Evolutionary conservation across 2,797 vertebrate genomes (phyloP).

Genomic region (Orientallactaga sibirica): DNA sequence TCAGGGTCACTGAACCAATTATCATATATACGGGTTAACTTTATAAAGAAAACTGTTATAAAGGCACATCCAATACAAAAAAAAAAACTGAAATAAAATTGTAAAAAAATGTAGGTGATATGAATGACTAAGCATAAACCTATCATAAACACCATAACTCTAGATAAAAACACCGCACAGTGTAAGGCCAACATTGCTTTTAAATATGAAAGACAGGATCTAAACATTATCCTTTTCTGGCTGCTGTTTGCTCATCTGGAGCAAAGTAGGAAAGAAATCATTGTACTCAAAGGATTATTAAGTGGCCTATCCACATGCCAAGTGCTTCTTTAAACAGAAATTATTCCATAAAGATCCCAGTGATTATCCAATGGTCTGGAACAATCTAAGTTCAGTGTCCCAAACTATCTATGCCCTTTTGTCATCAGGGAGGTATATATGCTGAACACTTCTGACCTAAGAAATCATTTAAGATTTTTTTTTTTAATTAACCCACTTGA

Average conservation of each 20-base stretch:
- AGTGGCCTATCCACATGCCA: slow-evolving; percentile 73
- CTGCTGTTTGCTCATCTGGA: slow-evolving; percentile 73
- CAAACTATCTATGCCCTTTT: slow-evolving; percentile 18
- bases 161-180: slow-evolving; percentile 62
- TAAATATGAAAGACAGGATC: slow-evolving; percentile 62
- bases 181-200: slow-evolving; percentile 47
- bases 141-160: background rate
- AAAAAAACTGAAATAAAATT: slow-evolving; percentile 9
- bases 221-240: slow-evolving; percentile 65
- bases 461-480: background rate
- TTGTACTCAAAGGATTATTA: slow-evolving; percentile 70
- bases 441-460: slow-evolving; percentile 51
- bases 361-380: slow-evolving; percentile 68
- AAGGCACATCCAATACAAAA: slow-evolving; percentile 47
- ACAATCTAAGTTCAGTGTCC: slow-evolving; percentile 63
- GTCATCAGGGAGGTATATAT: slow-evolving; percentile 66
- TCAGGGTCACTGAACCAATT: slow-evolving; percentile 54
- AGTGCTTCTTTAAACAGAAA: slow-evolving; percentile 74
- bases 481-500: slow-evolving; percentile 4
- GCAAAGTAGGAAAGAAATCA: slow-evolving; percentile 47
- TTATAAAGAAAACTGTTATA: slow-evolving; percentile 57
- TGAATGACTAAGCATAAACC: slow-evolving; percentile 67
- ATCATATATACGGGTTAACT: slow-evolving; percentile 45
- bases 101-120: background rate
- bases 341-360: slow-evolving; percentile 52